Base-by-base conservation (phyloP, 2,797 vertebrate genomes). In the Cottoperca gobio region DNA sequence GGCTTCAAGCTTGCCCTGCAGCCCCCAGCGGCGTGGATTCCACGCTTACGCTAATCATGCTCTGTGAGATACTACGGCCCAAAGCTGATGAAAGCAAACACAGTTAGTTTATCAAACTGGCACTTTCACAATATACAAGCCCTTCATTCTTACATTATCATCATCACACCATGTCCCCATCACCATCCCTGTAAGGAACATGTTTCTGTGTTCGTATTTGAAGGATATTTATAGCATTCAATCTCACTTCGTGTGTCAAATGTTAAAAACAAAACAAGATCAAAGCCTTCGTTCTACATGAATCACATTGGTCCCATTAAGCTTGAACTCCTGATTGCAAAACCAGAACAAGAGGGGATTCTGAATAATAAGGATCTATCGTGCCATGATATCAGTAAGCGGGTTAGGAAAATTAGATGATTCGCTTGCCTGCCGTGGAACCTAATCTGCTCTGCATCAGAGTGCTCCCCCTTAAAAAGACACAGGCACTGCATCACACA, bases 1-100 rank as follows among this genome's bases (percentile, higher is more conserved):
- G 95, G 91, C 92, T 94, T 94, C 95, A 94, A 95, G 92, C 95
- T 94, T 88, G 73, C 94, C 92, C 82, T 57, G 86, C 90, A 88
- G 91, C 94, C 94, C 90, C 54, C 73, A 92, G 93, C 79, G 31
- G 88, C 90, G 92, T 90, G 83, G 90, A 89, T 95, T 92, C 94
- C 90, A 88, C 85, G 89, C 93, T 86, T 81, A 87, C 90, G 86
- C 94, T 93, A 92, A 95, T 95, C 94, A 94, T 75, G 70, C 91
- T 84, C 90, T 87, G 89, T 81, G 90, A 94, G 94, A 93, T 93
- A 89, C 91, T 88, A 88, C 82, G 81, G 93, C 93, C 91, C 88
- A 92, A 89, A 90, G 88, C 95, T 95, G 95, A 96, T 95, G 91
- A 95, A 88, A 92, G 91, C 87, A 84, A 86, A 83, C 76, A 63